Evolutionary conservation across 2,113 vertebrate genomes (phyloP), one percentile per base, ranked within the genome.

Genomic region (Eulacestoma nigropectus): DNA sequence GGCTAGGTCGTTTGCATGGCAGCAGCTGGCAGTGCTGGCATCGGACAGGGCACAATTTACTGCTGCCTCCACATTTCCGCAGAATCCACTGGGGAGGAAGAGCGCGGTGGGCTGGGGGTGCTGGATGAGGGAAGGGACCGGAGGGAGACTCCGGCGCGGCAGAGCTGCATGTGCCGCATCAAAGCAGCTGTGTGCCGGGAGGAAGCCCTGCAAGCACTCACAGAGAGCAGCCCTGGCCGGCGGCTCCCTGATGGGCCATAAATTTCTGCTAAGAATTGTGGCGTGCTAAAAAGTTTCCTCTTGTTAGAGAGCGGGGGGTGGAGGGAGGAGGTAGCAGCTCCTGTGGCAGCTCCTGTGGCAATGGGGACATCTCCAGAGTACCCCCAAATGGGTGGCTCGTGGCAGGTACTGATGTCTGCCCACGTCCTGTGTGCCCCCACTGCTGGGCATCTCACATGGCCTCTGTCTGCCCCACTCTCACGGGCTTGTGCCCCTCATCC

Each of bases 251-350:
- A 93, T 98, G 97, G 96, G 96, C 98, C 96, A 97, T 98, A 98
- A 98, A 98, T 97, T 97, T 98, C 96, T 97, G 89, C 1, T 52
- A 97, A 98, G 98, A 98, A 98, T 98, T 72, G 98, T 99, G 96
- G 98, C 98, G 98, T 99, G 98, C 98, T 98, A 98, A 97, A 98
- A 98, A 96, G 98, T 97, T 99, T 99, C 98, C 98, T 99, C 98
- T 98, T 94, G 96, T 95, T 97, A 69, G 80, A 91, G 88, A 49
- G 52, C 26, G 18, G 25, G 50, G 67, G 56, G 13, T 83, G 37
- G 32, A 42, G 27, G 70, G 67, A 76, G 47, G 88, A 63, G 91
- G 75, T 23, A 46, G 93, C 81, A 64, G 85, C 72, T 87, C 80
- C 65, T 49, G 70, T 11, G 0, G 89, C 65, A 42, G 76, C 68